A percentile compares a stretch with the other conserved stretches of the same genome.
These are phyloP conservation scores for Tetrapedia diversipes DNA, from an alignment of 2,888 invertebrate species.

Conservation along the genomic window DNA sequence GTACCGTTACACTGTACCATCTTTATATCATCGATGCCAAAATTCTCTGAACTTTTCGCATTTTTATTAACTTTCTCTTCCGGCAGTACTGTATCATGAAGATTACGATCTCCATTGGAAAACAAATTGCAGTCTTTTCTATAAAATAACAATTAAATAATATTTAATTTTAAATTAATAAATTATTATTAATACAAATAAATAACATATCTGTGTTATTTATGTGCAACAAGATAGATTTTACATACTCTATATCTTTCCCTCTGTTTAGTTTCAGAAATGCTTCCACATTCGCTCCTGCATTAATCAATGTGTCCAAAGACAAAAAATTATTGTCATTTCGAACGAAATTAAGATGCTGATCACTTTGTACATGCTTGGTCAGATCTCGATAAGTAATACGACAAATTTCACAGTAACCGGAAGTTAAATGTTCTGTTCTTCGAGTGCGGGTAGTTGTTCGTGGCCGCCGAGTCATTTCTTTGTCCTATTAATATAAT, in stretches of 20 bases:
- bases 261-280: conserved; percentile 86
- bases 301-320: conserved; percentile 88
- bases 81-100: conserved; percentile 73
- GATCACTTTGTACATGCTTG: conserved; percentile 89
- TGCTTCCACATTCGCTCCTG: conserved; percentile 87
- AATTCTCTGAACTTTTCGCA: conserved; percentile 71
- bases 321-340: conserved; percentile 90
- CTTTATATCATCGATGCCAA: conserved; percentile 74
- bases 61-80: conserved; percentile 72
- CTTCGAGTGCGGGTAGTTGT: conserved; percentile 80
- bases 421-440: conserved; percentile 82
- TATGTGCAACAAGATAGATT: too few relatives aligned
- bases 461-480: conserved; percentile 83
- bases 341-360: conserved; percentile 89
- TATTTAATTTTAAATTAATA: conserved; percentile 4
- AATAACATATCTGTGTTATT: background rate
- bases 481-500: conserved; percentile 75
- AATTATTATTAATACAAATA: background rate
- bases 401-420: conserved; percentile 93
- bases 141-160: conserved; percentile 41
- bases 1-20: conserved; percentile 81
- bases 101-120: conserved; percentile 75
- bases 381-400: conserved; percentile 88
- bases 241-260: conserved; percentile 78
- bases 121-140: conserved; percentile 79